Base-by-base conservation (phyloP, 2,113 vertebrate genomes). In the rat (Rattus norvegicus) region DNA sequence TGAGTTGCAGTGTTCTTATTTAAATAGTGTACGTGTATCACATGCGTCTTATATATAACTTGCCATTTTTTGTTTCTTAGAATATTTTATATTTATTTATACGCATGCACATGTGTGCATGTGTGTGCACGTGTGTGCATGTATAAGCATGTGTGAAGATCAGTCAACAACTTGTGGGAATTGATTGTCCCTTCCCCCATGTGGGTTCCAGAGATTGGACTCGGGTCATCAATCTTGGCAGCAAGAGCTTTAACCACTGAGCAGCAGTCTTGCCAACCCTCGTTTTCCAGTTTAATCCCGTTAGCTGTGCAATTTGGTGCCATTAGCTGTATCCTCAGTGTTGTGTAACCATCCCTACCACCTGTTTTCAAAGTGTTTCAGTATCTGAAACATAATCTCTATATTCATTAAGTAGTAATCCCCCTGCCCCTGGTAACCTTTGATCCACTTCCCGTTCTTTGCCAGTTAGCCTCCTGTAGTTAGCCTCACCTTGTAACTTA, bases 381-480 rank as follows among this genome's bases (percentile, higher is more conserved):
- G 59, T 36, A 76, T 26, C 26, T 16, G 9, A 54, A 61, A 88
- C 1, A 69, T 61, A 95, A 83, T 70, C 6, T 91, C 12, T 54
- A 1, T 24, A 30, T n/a, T 61, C 19, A 0, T 13, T 77, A 87
- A 65, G 52, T 63, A 94, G 4, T 20, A 85, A 73, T 36, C 63
- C 3, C 67, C 67, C 28, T 33, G 33, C 19, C 63, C 69, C 19
- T 19, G 43, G 43, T 63, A 47, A 79, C 70, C 12, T 65, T 49
- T 59, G 24, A 33, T 72, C 36, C 83, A 22, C 69, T 96, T 90
- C 69, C 33, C 65, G 6, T 70, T 85, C 93, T 85, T 89, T 91
- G 4, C 36, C 65, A 61, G 65, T 91, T 93, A 91, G 11, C 49
- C 89, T 61, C 1, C 26, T 75, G 9, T 56, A 52, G 49, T n/a